Base-by-base conservation (phyloP, 2,113 vertebrate genomes). In the Neomonachus schauinslandi region DNA sequence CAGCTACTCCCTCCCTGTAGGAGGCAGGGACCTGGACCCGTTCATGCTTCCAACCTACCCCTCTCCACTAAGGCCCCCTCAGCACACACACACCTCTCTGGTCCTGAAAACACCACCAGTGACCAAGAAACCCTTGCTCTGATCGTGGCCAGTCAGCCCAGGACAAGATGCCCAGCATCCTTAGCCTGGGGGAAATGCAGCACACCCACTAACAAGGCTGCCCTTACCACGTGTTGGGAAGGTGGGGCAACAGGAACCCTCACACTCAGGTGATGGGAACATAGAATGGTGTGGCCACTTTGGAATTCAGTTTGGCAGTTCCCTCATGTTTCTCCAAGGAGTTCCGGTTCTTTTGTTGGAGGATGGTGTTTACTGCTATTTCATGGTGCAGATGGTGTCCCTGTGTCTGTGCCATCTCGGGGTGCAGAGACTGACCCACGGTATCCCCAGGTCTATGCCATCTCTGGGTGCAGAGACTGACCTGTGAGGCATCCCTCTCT, bases 241-340 rank as follows among this genome's bases (percentile, higher is more conserved):
- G 21, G 55, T 21, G 46, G 42, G 31, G 65, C 19, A 13, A 21
- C 11, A 26, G 19, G n/a, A 28, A 36, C 28, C 28, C 36, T 83
- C 19, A 6, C 13, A 4, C 15, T 0, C 4, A 4, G 59, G 4
- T n/a, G n/a, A 26, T 2, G 1, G 61, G 51, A 15, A 21, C n/a
- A 1, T 5, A 36, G 69, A 24, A 55, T 13, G 26, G 26, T 4
- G 26, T 53, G 46, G 59, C 69, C 36, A 5, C 67, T 69, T 69
- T 5, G 67, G 36, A 36, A 12, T 36, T 12, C 69, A 39, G 69
- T 6, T 72, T 13, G 5, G 69, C 46, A 39, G 74, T 36, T 91
- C 18, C 26, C 59, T 31, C 28, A 31, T 5, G 16, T 39, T 67
- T 80, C 59, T 65, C 33, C 33, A 22, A 19, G 33, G 59, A 80